A percentile compares a stretch with the other conserved stretches of the same genome.
Evolutionary conservation across 1,140 invertebrate species (phyloP).

Genomic region (Sarcophaga bullata): DNA sequence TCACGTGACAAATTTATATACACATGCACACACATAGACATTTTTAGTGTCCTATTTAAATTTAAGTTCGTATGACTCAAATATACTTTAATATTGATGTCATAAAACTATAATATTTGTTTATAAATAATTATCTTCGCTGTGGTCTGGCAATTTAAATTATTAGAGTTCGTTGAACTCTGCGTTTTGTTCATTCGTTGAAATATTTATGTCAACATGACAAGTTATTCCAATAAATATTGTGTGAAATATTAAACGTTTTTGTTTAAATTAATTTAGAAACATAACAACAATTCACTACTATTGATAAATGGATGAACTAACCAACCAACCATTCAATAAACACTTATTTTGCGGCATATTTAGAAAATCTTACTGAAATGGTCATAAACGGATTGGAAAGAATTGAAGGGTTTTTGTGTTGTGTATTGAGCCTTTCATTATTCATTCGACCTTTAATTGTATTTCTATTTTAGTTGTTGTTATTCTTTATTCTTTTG

Average conservation of each 20-base stretch:
- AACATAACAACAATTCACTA: background rate
- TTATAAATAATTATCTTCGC: background rate
- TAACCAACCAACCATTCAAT: background rate
- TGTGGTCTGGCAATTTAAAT: background rate
- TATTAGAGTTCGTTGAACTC: background rate
- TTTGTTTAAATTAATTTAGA: background rate
- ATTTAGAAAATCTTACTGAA: too few relatives aligned
- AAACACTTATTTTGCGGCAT: too few relatives aligned
- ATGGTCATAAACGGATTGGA: too few relatives aligned
- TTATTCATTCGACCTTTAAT: background rate
- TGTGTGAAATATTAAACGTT: background rate
- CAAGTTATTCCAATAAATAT: background rate
- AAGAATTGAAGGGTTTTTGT: too few relatives aligned
- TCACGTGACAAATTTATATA: background rate
- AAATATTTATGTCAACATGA: background rate
- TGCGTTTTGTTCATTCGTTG: background rate
- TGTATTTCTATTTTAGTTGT: background rate
- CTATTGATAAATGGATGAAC: constrained; percentile 7
- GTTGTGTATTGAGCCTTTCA: too few relatives aligned
- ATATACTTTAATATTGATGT: background rate
- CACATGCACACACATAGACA: background rate
- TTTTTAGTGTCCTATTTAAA: background rate
- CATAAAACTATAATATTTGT: background rate
- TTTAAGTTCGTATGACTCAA: background rate
- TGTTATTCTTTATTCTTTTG: background rate